phyloP scores from a whole-genome alignment of 2,888 invertebrate species.

The Stratiomys singularior region DNA sequence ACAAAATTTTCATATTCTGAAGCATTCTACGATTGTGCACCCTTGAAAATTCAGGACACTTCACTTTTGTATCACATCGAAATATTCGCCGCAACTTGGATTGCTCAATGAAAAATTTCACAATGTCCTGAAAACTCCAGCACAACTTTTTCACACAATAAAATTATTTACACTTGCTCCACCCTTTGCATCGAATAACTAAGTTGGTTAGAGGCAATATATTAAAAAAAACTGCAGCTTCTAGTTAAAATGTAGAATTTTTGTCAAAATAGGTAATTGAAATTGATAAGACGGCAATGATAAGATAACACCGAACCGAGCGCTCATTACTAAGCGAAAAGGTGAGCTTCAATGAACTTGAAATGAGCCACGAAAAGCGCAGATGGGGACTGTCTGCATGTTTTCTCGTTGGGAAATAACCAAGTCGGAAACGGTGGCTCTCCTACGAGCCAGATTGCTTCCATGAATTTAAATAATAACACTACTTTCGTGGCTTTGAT shows the following conservation, averaged over 20 bases:
- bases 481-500: conserved; percentile 26
- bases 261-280: conserved; percentile 22
- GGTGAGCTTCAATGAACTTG: conserved; percentile 43
- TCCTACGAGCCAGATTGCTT: background rate
- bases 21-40: background rate
- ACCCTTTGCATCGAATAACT: conserved; percentile 18
- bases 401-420: background rate
- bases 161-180: conserved; percentile 18
- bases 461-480: conserved; percentile 19
- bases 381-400: background rate
- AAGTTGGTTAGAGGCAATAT: background rate
- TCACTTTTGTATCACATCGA: too few species aligned
- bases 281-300: conserved; percentile 36
- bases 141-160: background rate
- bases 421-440: background rate
- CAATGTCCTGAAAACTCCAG: too few species aligned
- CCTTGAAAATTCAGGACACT: background rate
- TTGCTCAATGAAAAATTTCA: background rate
- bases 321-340: conserved; percentile 20
- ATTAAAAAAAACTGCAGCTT: background rate
- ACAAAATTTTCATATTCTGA: conserved; percentile 7
- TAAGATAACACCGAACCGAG: conserved; percentile 29
- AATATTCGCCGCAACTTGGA: too few species aligned
- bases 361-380: conserved; percentile 12
- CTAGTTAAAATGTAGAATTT: conserved; percentile 29